A percentile compares a stretch with the other conserved stretches of the same genome.
Evolutionary conservation across 2,888 invertebrate genomes (phyloP).

Genomic region (Sinhomidia bicolor): DNA sequence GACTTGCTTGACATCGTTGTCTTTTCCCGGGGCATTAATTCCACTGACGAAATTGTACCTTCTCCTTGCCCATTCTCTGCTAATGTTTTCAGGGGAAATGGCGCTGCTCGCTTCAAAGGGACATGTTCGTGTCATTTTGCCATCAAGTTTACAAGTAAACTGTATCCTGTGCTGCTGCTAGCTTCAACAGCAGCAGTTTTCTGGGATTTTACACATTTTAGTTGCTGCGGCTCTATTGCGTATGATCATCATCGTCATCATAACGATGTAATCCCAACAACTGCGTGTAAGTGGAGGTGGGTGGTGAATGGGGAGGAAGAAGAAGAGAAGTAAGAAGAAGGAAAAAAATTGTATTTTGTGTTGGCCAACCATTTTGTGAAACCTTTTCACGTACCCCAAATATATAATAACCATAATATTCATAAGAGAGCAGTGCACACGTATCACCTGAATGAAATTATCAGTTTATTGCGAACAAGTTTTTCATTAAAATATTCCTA

Average conservation of each 20-base stretch:
- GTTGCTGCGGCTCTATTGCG: too few species aligned
- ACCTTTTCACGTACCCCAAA: too few species aligned
- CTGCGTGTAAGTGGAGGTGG: too few species aligned
- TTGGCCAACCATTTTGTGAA: too few species aligned
- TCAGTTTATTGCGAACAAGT: neutral
- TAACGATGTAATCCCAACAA: neutral
- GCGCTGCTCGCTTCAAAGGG: neutral
- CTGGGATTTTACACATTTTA: neutral
- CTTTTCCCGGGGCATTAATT: constrained; percentile 72
- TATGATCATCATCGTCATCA: too few species aligned
- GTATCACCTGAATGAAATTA: neutral
- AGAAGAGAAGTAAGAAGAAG: too few species aligned
- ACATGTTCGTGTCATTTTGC: constrained; percentile 15
- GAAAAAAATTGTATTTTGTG: too few species aligned
- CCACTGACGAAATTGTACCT: constrained; percentile 60
- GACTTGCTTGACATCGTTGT: constrained; percentile 56
- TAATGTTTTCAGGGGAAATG: constrained; percentile 22
- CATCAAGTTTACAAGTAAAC: neutral
- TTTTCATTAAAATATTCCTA: too few species aligned
- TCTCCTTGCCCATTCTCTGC: constrained; percentile 15
- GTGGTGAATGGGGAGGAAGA: too few species aligned
- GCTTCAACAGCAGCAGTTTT: neutral
- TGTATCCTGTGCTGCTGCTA: neutral
- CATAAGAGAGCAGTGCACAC: neutral
- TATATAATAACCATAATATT: too few species aligned